Evolutionary conservation across 1,140 invertebrate genomes (phyloP), one percentile per base, ranked within the genome.

Genomic region (Antheraea mylitta): DNA sequence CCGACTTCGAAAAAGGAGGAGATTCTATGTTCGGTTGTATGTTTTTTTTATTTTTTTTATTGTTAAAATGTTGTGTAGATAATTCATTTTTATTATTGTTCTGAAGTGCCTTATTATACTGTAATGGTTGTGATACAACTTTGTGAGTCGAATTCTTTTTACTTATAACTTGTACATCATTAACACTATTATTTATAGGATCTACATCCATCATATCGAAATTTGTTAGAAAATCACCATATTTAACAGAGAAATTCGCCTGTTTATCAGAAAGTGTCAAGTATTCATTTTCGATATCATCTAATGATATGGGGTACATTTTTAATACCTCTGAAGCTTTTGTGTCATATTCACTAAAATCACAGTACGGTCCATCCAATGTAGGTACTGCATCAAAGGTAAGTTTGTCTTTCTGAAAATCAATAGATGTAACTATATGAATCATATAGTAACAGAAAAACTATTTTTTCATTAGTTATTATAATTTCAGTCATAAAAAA

Each of bases 371-470:
- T 60, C 89, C 89, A 81, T 88, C 77, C 81, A 82, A 72, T 66
- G 86, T 87, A 58, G 89, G 89, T 59, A 91, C 70, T 67, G 89
- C 89, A 77, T 83, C 78, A 81, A 80, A 83, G 37, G 77, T 87
- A 9, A 91, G 71, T 73, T 87, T 89, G 22, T 85, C 85, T 86
- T 84, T 90, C 89, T 91, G 82, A 73, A 90, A 87, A 53, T 53
- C 11, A 53, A 53, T 5, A 13, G 4, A 53, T n/a, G 16, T 13
- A 53, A 16, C 9, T 53, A 53, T 8, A 16, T 16, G 5, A 53
- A 53, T n/a, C 45, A 53, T 42, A 42, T 42, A 42, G 7, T 42
- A 4, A 8, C 7, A 10, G 38, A 42, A 11, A 42, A 42, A 10
- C 38, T 42, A 7, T 11, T 4, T 42, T 42, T 7, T 42, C 38